Evolutionary conservation across 2,797 vertebrate genomes (phyloP).

Genomic region (Coregonus sp.): DNA sequence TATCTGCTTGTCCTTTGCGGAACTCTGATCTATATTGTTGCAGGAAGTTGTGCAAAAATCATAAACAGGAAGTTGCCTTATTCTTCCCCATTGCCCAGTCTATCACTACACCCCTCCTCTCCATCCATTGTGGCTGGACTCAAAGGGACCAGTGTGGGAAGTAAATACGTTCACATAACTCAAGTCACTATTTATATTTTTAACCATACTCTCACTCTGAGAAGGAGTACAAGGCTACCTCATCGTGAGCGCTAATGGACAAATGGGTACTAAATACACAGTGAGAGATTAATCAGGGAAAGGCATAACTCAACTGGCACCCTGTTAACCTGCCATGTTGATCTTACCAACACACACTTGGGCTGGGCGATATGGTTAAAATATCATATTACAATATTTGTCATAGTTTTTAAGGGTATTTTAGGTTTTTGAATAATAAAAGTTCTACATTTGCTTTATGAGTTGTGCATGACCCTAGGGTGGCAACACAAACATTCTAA

Average conservation of each 20-base stretch:
- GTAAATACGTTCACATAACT: neutral
- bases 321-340: neutral
- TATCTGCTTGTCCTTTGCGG: neutral
- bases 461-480: no score
- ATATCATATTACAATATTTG: no score
- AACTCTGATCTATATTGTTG: constrained; percentile 21
- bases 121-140: constrained; percentile 56
- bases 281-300: constrained; percentile 2
- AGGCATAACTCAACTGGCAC: neutral
- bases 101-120: constrained; percentile 40
- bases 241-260: neutral
- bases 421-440: no score
- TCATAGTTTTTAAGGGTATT: no score
- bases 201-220: neutral
- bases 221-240: neutral
- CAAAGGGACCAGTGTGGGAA: constrained; percentile 28
- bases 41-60: constrained; percentile 70
- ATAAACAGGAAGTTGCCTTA: constrained; percentile 58
- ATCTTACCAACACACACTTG: neutral
- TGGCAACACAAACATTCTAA: no score
- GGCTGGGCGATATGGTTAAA: no score
- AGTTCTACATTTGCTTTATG: no score
- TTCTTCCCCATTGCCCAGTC: constrained; percentile 55
- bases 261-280: no score
- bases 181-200: neutral